Evolutionary conservation across 2,888 invertebrate genomes (phyloP).

Genomic region (Pasiphila rectangulata): DNA sequence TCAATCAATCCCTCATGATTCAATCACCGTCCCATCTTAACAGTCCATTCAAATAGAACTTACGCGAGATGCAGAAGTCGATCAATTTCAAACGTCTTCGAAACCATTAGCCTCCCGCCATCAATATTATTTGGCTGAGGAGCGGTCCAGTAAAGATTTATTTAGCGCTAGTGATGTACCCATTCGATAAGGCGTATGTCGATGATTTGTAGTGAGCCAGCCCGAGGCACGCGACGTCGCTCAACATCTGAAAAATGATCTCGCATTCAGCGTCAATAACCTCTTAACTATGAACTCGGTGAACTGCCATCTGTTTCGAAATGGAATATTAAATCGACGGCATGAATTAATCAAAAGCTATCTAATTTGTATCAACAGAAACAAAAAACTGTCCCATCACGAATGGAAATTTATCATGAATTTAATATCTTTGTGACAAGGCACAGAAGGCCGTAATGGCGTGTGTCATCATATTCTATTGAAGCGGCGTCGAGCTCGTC

Average conservation of each 20-base stretch:
- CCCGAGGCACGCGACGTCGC: constrained; percentile 58
- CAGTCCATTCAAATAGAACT: constrained; percentile 39
- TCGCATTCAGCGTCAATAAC: constrained; percentile 30
- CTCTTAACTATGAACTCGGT: constrained; percentile 29
- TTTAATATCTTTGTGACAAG: constrained; percentile 62
- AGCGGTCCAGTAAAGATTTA: constrained; percentile 61
- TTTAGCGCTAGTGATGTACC: constrained; percentile 70
- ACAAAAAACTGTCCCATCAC: constrained; percentile 57
- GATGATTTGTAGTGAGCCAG: constrained; percentile 65
- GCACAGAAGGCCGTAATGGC: constrained; percentile 61
- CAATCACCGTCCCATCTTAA: constrained; percentile 33
- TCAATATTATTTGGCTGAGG: constrained; percentile 66
- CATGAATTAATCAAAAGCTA: constrained; percentile 33
- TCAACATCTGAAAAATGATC: constrained; percentile 41
- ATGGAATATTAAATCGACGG: constrained; percentile 18
- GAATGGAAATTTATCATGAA: constrained; percentile 59
- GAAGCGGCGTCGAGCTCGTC: constrained; percentile 58
- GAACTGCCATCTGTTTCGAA: constrained; percentile 5
- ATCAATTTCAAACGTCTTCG: constrained; percentile 66
- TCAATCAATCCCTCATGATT: constrained; percentile 38
- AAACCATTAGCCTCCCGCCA: constrained; percentile 66
- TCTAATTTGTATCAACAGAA: constrained; percentile 50
- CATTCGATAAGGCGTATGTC: constrained; percentile 64
- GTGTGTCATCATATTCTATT: constrained; percentile 75
- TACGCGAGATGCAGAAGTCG: constrained; percentile 49